phyloP scores from a whole-genome alignment of 1,140 invertebrate species.

The Lepidotrigona ventralis region DNA sequence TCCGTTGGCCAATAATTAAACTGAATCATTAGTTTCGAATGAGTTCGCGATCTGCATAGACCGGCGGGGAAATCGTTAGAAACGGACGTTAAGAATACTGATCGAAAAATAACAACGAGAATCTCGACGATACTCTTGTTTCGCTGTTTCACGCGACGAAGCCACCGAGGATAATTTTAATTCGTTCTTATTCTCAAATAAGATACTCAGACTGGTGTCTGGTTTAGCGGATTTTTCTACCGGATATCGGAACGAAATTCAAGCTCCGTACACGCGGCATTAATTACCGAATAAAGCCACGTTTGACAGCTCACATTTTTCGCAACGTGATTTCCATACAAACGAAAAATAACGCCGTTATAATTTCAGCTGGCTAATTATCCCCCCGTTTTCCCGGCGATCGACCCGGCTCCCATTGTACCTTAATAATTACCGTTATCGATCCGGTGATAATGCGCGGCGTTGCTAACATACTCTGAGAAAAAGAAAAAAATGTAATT shows the following conservation, averaged over 20 bases:
- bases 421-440: conserved; percentile 21
- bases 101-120: neutral
- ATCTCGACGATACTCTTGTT: neutral
- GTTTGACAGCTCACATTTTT: conserved; percentile 1
- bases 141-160: neutral
- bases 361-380: conserved; percentile 23
- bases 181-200: neutral
- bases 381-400: conserved; percentile 25
- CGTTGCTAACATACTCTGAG: neutral
- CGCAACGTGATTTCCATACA: conserved; percentile 17
- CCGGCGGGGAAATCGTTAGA: neutral
- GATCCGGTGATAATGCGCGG: neutral
- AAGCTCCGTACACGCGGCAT: neutral
- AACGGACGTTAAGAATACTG: neutral
- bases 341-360: conserved; percentile 23
- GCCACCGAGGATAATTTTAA: too few species aligned
- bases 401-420: conserved; percentile 25
- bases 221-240: neutral
- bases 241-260: neutral
- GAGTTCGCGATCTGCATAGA: neutral
- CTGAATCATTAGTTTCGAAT: neutral
- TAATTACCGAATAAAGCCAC: conserved; percentile 26
- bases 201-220: conserved; percentile 15
- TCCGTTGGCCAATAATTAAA: neutral
- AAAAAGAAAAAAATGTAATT: neutral